Base-by-base conservation (phyloP, 2,113 vertebrate species). In the Mormyrus iriodes region DNA sequence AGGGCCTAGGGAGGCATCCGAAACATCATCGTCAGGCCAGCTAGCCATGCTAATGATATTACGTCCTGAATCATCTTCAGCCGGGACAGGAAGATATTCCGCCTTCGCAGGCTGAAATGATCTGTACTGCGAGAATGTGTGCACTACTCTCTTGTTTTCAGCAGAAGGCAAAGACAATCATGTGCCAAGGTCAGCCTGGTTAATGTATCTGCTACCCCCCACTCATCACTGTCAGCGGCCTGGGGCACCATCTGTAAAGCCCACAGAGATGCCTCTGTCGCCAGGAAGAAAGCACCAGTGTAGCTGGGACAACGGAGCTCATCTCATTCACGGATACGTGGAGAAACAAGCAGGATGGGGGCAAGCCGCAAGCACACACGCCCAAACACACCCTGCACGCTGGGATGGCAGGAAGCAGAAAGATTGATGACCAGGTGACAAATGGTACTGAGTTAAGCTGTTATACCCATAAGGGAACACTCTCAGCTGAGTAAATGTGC, bases 1-100 rank as follows among this genome's bases (percentile, higher is more conserved):
- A 99, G 94, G 35, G 98, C 98, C 98, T 99, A 93, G 24, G 27
- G 13, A 15, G 49, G 10, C 12, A 44, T 0, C 61, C 3, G 10
- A 42, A 79, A 79, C 35, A 17, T 79, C 73, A 19, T 13, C 2
- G 73, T 79, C 35, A 19, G 35, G 73, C 73, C 35, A 19, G 35
- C 35, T 79, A 79, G 73, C 19, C 73, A 79, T 39, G 73, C 13
- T 79, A 79, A 79, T 42, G 31, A 79, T 79, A 79, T 42, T 79
- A 39, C 35, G 15, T 79, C 3, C 35, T 79, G 31, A 42, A 79
- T 79, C 73, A 39, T 42, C 73, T 42, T 42, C 35, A 79, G 35
- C 31, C 27, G 19, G 73, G 73, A 42, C 73, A 79, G 35, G 73
- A 79, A 42, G 73, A 4, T 19, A 79, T 79, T 79, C 31, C 13